Evolutionary conservation across 1,140 invertebrate species (phyloP), one percentile per base, ranked within the genome.

Genomic region (Aphaenogaster ashmeadi): DNA sequence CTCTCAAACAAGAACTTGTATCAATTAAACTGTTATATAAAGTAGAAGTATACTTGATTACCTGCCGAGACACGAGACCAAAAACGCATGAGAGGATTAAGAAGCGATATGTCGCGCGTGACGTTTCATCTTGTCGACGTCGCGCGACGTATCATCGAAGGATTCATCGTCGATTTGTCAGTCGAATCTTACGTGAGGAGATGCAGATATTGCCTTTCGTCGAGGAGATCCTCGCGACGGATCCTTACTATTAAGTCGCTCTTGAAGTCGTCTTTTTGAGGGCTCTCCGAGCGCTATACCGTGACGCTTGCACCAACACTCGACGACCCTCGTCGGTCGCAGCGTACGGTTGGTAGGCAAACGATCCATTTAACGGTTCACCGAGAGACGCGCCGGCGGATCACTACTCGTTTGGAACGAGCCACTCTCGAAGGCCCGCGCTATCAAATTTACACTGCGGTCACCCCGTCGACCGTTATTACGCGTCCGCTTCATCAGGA

Each of bases 381-480:
- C 41, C 41, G 80, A 47, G 66, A 60, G 21, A 66, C 47, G 47
- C 21, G 11, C 47, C 21, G 8, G 36, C 41, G 44, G 44, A 66
- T 79, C 67, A 60, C 54, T 21, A 36, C 69, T 84, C 67, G 80
- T 60, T 75, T 27, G 54, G n/a, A 62, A 71, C 52, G 36, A 47
- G 36, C 15, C 50, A 36, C 38, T 44, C 36, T 58, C 79, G 15
- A 36, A 41, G 13, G 27, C 4, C 36, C 41, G 18, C 9, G 38
- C 52, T 27, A 38, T 75, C 41, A 84, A 84, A 84, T 84, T 84
- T 84, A 75, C 80, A 84, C 44, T 50, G 69, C 80, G 69, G 69
- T 79, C 77, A 60, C 47, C 54, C 72, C 44, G 15, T 58, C 41
- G 54, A 33, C 47, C 41, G 11, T 67, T 44, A 44, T 64, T 11